Conservation (phyloP, 2,888 invertebrate genomes). For the Eupithecia inturbata region DNA sequence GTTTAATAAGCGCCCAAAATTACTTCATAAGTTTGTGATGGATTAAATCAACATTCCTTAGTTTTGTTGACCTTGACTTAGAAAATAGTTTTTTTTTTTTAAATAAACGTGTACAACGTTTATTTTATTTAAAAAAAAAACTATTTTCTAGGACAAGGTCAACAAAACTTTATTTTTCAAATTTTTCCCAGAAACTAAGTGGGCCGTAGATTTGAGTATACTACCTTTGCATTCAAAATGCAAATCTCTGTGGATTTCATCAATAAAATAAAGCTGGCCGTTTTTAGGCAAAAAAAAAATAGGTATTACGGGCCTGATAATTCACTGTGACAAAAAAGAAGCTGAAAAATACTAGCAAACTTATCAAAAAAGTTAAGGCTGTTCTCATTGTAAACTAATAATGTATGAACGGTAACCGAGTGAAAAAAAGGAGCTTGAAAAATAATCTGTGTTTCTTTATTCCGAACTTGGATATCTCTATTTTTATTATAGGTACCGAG, state of each 20-base stretch:
- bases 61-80: too few relatives aligned
- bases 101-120: too few relatives aligned
- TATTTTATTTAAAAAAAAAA: too few relatives aligned
- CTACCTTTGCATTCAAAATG: not conserved
- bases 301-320: not conserved
- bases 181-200: too few relatives aligned
- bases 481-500: too few relatives aligned
- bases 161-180: too few relatives aligned
- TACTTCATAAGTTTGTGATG: too few relatives aligned
- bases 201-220: not conserved
- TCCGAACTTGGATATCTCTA: not conserved
- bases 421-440: constrained; percentile 81
- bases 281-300: not conserved
- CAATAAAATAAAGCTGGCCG: not conserved
- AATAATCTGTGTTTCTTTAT: constrained; percentile 33
- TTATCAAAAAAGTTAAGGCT: constrained; percentile 6
- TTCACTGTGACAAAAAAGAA: constrained; percentile 2
- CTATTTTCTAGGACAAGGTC: too few relatives aligned
- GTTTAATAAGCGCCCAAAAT: too few relatives aligned
- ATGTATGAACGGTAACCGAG: constrained; percentile 60
- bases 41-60: too few relatives aligned
- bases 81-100: too few relatives aligned
- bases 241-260: not conserved
- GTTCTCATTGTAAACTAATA: constrained; percentile 30
- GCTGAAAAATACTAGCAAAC: not conserved